phyloP scores from a whole-genome alignment of 2,797 vertebrate genomes.

The Pachyuromys duprasi region DNA sequence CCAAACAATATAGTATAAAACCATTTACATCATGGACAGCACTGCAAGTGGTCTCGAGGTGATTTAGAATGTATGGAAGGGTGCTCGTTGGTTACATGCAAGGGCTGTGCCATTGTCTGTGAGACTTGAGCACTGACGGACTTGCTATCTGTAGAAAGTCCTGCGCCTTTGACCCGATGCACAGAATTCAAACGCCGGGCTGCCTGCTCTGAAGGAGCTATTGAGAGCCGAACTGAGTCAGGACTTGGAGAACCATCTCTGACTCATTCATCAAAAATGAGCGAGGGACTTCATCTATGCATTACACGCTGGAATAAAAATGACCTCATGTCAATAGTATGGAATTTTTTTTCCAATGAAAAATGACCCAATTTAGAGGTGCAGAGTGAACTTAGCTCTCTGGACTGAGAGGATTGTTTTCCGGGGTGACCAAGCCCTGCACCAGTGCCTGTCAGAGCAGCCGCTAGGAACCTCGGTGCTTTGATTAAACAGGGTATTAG shows the following conservation, averaged over 20 bases:
- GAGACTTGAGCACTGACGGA: background rate
- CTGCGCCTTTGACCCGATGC: background rate
- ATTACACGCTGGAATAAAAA: background rate
- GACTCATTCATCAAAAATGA: background rate
- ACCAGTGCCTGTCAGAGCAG: background rate
- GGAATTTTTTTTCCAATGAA: background rate
- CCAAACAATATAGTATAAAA: background rate
- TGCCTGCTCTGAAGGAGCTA: background rate
- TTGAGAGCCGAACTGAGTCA: background rate
- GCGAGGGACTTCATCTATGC: background rate
- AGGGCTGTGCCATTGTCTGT: background rate
- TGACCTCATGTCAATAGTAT: background rate
- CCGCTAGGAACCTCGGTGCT: background rate
- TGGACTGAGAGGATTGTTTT: background rate
- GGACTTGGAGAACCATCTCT: background rate
- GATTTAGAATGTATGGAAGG: background rate
- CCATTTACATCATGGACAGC: background rate
- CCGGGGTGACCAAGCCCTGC: conserved; percentile 3
- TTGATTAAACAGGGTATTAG: conserved; percentile 16
- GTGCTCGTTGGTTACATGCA: no score
- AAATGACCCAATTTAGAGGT: conserved; percentile 17
- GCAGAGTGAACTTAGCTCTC: background rate
- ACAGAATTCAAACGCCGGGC: background rate
- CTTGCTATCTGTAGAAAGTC: background rate
- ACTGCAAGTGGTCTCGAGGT: background rate